Conservation (phyloP, 2,888 invertebrate genomes). For the Oasisia sp. region DNA sequence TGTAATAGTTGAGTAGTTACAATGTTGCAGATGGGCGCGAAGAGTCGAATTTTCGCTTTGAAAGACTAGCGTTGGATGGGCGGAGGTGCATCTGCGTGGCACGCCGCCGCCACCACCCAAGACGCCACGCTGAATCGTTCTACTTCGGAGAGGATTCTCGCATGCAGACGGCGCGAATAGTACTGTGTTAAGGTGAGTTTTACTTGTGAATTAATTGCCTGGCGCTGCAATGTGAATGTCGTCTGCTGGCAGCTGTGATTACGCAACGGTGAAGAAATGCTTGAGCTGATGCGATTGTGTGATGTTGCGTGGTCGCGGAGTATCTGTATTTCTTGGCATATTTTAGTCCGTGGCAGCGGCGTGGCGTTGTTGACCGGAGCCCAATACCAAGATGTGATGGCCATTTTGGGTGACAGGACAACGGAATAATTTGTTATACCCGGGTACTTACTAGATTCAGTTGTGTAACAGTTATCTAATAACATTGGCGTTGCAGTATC, state of each 20-base stretch:
- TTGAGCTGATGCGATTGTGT: neutral
- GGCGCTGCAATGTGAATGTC: neutral
- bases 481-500: neutral
- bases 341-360: neutral
- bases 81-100: constrained; percentile 9
- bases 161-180: neutral
- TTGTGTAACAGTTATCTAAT: neutral
- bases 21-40: constrained; percentile 13
- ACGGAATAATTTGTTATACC: neutral
- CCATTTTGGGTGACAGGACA: neutral
- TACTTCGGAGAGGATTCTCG: neutral
- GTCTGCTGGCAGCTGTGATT: neutral
- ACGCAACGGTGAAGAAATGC: neutral
- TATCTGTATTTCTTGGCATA: neutral
- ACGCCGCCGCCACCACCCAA: constrained; percentile 10
- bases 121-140: neutral
- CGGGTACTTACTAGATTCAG: neutral
- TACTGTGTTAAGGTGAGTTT: neutral
- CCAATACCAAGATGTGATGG: neutral
- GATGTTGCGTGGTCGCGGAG: neutral
- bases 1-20: neutral
- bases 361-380: neutral
- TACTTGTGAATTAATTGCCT: neutral
- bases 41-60: neutral
- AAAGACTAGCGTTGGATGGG: neutral